Evolutionary conservation across 92 coral and sea anemone species (phyloP), one percentile per base, ranked within the genome.

Genomic region (Umimayanthus chanpuru): DNA sequence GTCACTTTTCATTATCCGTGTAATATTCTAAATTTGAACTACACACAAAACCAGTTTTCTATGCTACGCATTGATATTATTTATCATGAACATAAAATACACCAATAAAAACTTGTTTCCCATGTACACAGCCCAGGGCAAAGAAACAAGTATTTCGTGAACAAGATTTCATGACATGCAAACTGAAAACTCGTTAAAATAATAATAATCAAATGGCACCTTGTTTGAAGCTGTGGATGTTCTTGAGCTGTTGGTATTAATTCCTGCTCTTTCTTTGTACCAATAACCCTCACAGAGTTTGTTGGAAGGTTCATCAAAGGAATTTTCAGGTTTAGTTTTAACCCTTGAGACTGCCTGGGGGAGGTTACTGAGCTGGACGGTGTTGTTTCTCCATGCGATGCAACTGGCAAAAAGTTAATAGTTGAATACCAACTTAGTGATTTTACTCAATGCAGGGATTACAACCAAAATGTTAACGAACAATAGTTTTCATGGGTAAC

Each of bases 381-480:
- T 41, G 80, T 76, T 5, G 80, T 15, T 76, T 76, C 80, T 76
- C 80, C 80, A 43, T 76, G 58, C 10, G 80, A 76, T 76, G 80
- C 80, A 41, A 76, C 61, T 76, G 80, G 80, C 53, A 9, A 41
- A 25, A 76, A 76, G 12, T 9, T 68, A 9, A 68, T 2, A 68
- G 73, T 53, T 53, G 12, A 53, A 53, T 53, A 53, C 4, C 20
- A 11, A 15, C 58, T 53, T 10, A 47, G 18, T 53, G 11, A 53
- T 53, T 53, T 53, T 12, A 53, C 20, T 15, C 58, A 53, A 53
- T 0, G 20, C 20, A 53, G 58, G 58, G 58, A 47, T 12, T 12
- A 12, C 58, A 15, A 47, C 50, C 50, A 47, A 47, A 47, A 47
- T 9, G 10, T 47, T 47, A 47, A 47, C 10, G 50, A 47, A 47